phyloP scores from a whole-genome alignment of 2,888 invertebrate genomes.

The Odontocerum albicorne region DNA sequence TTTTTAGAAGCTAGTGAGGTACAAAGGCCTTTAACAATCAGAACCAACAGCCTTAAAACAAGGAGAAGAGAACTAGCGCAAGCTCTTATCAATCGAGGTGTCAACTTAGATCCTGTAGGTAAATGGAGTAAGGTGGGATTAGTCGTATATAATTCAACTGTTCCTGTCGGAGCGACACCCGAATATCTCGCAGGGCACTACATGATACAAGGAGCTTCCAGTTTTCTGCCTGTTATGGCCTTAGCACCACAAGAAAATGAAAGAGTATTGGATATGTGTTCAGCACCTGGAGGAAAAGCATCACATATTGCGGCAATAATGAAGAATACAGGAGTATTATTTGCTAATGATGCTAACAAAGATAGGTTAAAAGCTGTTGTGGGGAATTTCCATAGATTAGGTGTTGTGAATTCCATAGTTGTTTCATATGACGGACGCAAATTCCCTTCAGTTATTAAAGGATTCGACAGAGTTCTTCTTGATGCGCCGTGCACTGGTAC shows the following conservation, averaged over 20 bases:
- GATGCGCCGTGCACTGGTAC: constrained; percentile 99
- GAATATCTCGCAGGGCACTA: constrained; percentile 99
- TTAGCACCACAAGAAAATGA: constrained; percentile 96
- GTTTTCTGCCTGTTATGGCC: constrained; percentile 97
- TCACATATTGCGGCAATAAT: constrained; percentile 97
- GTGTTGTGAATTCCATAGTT: constrained; percentile 91
- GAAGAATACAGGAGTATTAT: constrained; percentile 96
- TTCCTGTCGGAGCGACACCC: constrained; percentile 97
- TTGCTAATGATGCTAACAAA: constrained; percentile 93
- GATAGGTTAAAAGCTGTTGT: constrained; percentile 90
- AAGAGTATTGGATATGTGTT: constrained; percentile 92
- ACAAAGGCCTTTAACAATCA: constrained; percentile 90
- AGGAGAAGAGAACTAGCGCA: constrained; percentile 91
- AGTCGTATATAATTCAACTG: constrained; percentile 93
- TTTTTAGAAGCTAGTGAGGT: constrained; percentile 97
- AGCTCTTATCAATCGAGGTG: constrained; percentile 92
- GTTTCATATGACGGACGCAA: constrained; percentile 88
- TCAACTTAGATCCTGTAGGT: constrained; percentile 96
- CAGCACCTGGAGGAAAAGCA: constrained; percentile 98
- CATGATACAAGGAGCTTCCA: constrained; percentile 94
- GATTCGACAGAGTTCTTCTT: constrained; percentile 92
- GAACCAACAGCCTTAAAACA: constrained; percentile 94
- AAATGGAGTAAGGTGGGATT: constrained; percentile 99
- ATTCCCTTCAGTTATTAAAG: constrained; percentile 80
- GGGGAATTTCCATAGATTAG: constrained; percentile 95